Conservation (phyloP, 2,113 vertebrate species). For the Scolopax mira region DNA sequence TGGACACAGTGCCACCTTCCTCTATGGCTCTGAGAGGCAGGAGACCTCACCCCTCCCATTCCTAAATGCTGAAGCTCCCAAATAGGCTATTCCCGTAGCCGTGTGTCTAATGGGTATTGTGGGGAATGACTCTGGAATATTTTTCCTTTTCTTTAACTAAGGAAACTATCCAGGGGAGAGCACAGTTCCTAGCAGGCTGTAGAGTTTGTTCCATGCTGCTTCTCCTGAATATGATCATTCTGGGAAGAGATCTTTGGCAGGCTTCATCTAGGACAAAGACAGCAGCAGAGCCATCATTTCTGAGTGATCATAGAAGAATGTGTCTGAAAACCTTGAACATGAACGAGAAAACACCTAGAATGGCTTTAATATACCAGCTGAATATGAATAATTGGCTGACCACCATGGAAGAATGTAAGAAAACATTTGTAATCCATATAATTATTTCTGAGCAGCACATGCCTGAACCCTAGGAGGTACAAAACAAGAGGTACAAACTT, state of each 20-base stretch:
- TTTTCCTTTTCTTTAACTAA: neutral
- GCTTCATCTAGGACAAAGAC: neutral
- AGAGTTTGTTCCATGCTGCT: constrained; percentile 28
- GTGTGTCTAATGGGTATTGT: accelerated
- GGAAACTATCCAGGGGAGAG: neutral
- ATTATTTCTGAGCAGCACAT: neutral
- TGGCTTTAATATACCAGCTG: neutral
- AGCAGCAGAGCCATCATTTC: neutral
- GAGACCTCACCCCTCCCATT: neutral
- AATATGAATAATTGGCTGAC: neutral
- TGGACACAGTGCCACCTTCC: neutral
- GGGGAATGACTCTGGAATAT: neutral
- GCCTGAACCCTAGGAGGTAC: neutral
- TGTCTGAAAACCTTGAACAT: neutral
- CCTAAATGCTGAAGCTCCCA: neutral
- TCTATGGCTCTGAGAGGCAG: neutral
- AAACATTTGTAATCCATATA: neutral
- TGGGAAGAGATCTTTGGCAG: constrained; percentile 45
- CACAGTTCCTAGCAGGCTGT: constrained; percentile 12
- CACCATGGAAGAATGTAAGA: neutral
- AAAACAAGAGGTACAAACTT: constrained; percentile 25
- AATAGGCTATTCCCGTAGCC: neutral
- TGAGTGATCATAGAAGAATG: neutral
- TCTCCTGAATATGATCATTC: constrained; percentile 1
- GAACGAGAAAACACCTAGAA: neutral